phyloP scores from a whole-genome alignment of 2,797 vertebrate species.

The Brachyrhaphis roseni region DNA sequence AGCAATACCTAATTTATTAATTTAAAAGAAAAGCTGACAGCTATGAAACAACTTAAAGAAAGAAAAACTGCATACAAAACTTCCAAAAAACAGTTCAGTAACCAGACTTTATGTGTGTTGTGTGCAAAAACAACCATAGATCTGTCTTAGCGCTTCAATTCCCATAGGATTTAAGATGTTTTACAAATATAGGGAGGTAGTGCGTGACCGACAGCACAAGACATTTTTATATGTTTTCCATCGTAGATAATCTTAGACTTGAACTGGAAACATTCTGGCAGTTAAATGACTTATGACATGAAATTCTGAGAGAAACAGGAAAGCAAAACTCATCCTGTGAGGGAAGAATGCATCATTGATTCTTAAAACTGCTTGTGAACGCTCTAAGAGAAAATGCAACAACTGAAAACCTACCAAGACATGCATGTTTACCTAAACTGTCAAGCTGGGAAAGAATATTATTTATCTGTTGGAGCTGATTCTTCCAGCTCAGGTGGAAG shows the following conservation, averaged over 20 bases:
- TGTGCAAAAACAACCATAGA: not conserved
- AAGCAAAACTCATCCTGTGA: slow-evolving; percentile 21
- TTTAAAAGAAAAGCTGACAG: not conserved
- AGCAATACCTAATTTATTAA: not conserved
- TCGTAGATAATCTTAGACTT: slow-evolving; percentile 24
- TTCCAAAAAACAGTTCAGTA: not conserved
- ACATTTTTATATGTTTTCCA: slow-evolving; percentile 29
- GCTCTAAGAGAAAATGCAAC: not conserved
- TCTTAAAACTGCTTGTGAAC: slow-evolving; percentile 21
- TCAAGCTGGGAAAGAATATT: not conserved
- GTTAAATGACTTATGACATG: slow-evolving; percentile 15
- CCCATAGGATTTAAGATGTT: slow-evolving; percentile 4
- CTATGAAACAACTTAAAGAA: not conserved
- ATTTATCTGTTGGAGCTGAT: not conserved
- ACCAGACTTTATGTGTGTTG: not conserved
- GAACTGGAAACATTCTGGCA: slow-evolving; percentile 12
- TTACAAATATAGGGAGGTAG: not conserved
- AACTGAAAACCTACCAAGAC: not conserved
- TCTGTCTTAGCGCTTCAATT: not conserved
- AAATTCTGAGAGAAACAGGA: slow-evolving; percentile 27
- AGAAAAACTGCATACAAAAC: not conserved
- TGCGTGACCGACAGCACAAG: slow-evolving; percentile 1
- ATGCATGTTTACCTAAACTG: not conserved
- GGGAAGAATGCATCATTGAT: slow-evolving; percentile 32
- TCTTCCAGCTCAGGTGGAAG: not conserved